These are phyloP conservation scores for Mustela erminea DNA, from an alignment of 2,797 vertebrate species.

Conservation along the genomic window DNA sequence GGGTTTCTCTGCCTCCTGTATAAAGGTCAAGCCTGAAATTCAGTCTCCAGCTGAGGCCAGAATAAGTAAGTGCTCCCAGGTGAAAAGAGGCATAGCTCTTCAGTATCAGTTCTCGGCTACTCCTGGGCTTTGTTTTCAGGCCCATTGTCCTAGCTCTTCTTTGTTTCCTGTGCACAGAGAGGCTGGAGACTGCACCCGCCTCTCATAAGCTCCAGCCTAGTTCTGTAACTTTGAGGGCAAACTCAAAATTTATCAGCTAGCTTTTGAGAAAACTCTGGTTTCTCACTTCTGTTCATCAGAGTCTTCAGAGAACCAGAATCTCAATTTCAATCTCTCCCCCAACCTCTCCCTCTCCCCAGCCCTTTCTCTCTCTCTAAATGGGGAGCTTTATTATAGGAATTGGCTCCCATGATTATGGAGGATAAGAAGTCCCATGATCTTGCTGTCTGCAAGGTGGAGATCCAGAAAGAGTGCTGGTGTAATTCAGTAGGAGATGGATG, in stretches of 20 bases:
- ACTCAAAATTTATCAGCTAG: background rate
- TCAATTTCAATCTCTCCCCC: background rate
- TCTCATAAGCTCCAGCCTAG: constrained; percentile 2
- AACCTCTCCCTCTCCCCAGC: background rate
- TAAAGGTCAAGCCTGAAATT: background rate
- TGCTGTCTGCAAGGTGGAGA: background rate
- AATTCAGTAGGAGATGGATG: background rate
- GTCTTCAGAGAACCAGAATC: background rate
- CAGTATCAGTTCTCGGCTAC: background rate
- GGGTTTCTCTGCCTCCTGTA: background rate
- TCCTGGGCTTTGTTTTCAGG: background rate
- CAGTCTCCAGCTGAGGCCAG: background rate
- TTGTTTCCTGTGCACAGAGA: background rate
- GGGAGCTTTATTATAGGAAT: background rate
- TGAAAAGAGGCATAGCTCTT: background rate
- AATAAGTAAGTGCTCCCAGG: background rate
- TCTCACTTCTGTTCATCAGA: background rate
- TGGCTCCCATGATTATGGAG: background rate
- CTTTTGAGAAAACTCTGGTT: background rate
- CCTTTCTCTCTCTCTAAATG: background rate
- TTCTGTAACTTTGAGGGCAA: background rate
- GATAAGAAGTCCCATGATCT: background rate
- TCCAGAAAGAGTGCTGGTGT: background rate
- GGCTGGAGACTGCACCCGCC: background rate
- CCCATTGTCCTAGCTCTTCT: background rate